Percentiles rank a stretch among this genome's conserved stretches.
Evolutionary conservation across 1,140 invertebrate genomes (phyloP).

Genomic region (Dendrolimus punctatus): DNA sequence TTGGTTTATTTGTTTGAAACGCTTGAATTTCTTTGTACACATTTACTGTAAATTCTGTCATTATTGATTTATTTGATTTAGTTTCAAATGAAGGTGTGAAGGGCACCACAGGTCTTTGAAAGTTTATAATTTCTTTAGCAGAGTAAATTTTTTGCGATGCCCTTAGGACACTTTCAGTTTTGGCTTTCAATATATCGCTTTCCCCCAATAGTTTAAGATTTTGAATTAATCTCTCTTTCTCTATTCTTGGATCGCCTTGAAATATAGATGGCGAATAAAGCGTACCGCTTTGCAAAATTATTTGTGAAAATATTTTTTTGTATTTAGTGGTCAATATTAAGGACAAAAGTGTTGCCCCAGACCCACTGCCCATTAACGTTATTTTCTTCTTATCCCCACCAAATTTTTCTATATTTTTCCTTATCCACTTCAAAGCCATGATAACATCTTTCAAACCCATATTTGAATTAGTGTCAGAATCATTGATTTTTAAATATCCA

Average conservation of each 20-base stretch:
- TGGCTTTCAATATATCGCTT: slow-evolving; percentile 21
- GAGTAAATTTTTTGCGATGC: slow-evolving; percentile 42
- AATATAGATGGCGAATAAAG: slow-evolving; percentile 48
- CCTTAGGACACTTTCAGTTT: slow-evolving; percentile 30
- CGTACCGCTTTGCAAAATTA: slow-evolving; percentile 53
- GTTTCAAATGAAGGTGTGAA: slow-evolving; percentile 41
- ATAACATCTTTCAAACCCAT: slow-evolving; percentile 72
- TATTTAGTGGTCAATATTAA: slow-evolving; percentile 39
- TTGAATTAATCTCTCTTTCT: slow-evolving; percentile 27
- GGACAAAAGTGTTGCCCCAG: slow-evolving; percentile 37
- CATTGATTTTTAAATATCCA: slow-evolving; percentile 67
- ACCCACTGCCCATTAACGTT: slow-evolving; percentile 54
- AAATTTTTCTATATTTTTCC: slow-evolving; percentile 53
- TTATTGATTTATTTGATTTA: slow-evolving; percentile 29
- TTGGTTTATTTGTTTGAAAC: slow-evolving; percentile 22
- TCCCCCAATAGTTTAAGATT: slow-evolving; percentile 13
- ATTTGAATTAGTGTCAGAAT: slow-evolving; percentile 65
- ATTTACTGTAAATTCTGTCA: slow-evolving; percentile 21
- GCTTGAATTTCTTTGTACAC: slow-evolving; percentile 19
- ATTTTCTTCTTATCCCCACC: slow-evolving; percentile 53
- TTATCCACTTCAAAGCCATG: slow-evolving; percentile 67
- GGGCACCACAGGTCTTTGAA: slow-evolving; percentile 46
- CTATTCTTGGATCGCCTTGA: slow-evolving; percentile 23
- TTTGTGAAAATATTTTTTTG: slow-evolving; percentile 46
- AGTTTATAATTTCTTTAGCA: slow-evolving; percentile 31